These are phyloP conservation scores for Phalanger gymnotis DNA, from an alignment of 2,797 vertebrate genomes.

Conservation along the genomic window DNA sequence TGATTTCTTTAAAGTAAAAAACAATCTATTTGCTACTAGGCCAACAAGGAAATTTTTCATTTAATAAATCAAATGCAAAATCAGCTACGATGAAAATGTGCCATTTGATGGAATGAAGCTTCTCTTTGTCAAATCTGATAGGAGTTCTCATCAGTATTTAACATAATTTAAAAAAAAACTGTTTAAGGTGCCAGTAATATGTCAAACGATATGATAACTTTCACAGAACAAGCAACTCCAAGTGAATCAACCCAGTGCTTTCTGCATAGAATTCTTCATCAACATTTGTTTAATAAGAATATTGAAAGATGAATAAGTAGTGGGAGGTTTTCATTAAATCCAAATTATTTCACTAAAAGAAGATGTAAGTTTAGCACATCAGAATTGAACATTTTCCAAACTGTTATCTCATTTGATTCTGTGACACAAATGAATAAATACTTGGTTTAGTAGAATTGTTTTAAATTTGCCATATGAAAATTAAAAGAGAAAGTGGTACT, in stretches of 20 bases:
- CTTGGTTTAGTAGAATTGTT: slow-evolving; percentile 26
- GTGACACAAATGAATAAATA: slow-evolving; percentile 28
- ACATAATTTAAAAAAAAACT: slow-evolving; percentile 56
- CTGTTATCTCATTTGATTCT: slow-evolving; percentile 22
- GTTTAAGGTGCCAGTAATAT: slow-evolving; percentile 60
- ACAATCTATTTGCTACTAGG: slow-evolving; percentile 38
- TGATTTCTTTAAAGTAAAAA: slow-evolving; percentile 59
- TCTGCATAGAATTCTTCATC: slow-evolving; percentile 45
- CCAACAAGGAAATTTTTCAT: slow-evolving; percentile 5
- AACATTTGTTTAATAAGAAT: slow-evolving; percentile 56
- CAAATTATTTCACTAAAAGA: slow-evolving; percentile 42
- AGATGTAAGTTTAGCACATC: slow-evolving; percentile 21
- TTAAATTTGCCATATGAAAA: slow-evolving; percentile 50
- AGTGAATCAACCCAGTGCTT: slow-evolving; percentile 57
- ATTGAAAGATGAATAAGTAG: slow-evolving; percentile 38
- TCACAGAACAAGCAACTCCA: slow-evolving; percentile 7
- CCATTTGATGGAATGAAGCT: slow-evolving; percentile 18
- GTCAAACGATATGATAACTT: slow-evolving; percentile 35
- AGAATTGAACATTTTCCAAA: slow-evolving; percentile 43
- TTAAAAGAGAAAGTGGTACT: slow-evolving; percentile 48
- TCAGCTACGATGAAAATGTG: slow-evolving; percentile 62
- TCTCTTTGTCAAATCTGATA: slow-evolving; percentile 21
- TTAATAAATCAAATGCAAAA: slow-evolving; percentile 67
- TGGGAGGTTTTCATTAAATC: slow-evolving; percentile 55
- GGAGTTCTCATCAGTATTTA: slow-evolving; percentile 65